These are phyloP conservation scores for Cydia pomonella DNA, from an alignment of 1,140 invertebrate species.

Conservation along the genomic window DNA sequence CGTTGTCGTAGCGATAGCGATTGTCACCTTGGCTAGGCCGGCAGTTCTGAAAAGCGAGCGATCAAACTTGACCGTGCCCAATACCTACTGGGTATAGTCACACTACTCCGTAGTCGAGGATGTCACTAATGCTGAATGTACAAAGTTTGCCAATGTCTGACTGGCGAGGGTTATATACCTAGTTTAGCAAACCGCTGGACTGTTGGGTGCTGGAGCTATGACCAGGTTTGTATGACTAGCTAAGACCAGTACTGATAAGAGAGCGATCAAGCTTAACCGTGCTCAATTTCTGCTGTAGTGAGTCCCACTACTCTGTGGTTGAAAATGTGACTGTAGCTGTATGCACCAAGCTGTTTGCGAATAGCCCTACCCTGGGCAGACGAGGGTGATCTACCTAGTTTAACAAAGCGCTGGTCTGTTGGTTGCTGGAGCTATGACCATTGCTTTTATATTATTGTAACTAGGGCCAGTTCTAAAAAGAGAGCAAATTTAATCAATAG, in stretches of 20 bases:
- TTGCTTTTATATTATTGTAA: too few relatives aligned
- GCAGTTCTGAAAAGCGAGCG: too few relatives aligned
- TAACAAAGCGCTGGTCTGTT: slow-evolving; percentile 87
- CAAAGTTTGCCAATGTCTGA: slow-evolving; percentile 83
- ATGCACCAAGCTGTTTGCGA: slow-evolving; percentile 73
- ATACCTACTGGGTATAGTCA: slow-evolving; percentile 81
- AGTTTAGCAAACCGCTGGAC: too few relatives aligned
- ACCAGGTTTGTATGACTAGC: slow-evolving; percentile 82
- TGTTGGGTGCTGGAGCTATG: slow-evolving; percentile 88
- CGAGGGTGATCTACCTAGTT: slow-evolving; percentile 84
- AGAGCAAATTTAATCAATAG: too few relatives aligned
- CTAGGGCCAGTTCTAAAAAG: too few relatives aligned
- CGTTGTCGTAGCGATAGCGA: too few relatives aligned
- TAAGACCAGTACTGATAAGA: too few relatives aligned
- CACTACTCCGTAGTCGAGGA: slow-evolving; percentile 45
- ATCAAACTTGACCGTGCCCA: slow-evolving; percentile 75
- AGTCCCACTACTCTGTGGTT: slow-evolving; percentile 45
- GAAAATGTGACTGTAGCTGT: slow-evolving; percentile 45
- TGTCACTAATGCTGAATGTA: slow-evolving; percentile 49
- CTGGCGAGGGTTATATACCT: slow-evolving; percentile 84
- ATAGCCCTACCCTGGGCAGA: slow-evolving; percentile 86
- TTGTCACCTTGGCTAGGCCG: too few relatives aligned
- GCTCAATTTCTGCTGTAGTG: slow-evolving; percentile 82
- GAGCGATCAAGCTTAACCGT: slow-evolving; percentile 63
- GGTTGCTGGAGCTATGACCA: slow-evolving; percentile 92